phyloP scores from a whole-genome alignment of 2,888 invertebrate genomes.

The Drosophila prolongata region DNA sequence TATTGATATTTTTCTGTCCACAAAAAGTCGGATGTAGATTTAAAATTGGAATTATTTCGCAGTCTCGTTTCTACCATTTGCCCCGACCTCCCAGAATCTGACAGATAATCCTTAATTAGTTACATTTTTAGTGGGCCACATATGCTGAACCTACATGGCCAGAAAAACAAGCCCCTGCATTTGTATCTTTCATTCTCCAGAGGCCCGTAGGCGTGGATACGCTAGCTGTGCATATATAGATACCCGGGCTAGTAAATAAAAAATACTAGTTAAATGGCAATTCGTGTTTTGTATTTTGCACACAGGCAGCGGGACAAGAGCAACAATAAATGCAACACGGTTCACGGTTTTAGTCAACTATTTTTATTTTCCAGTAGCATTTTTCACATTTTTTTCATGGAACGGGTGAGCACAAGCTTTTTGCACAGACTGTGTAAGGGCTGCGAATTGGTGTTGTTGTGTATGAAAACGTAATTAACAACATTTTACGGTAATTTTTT shows the following conservation, averaged over 20 bases:
- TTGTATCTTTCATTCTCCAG: conserved; percentile 27
- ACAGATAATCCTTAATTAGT: conserved; percentile 71
- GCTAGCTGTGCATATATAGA: conserved; percentile 32
- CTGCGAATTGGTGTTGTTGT: conserved; percentile 55
- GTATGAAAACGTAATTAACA: conserved; percentile 76
- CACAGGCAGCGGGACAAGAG: conserved; percentile 10
- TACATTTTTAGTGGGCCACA: conserved; percentile 66
- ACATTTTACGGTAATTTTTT: conserved; percentile 64
- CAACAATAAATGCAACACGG: conserved; percentile 43
- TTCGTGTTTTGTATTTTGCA: conserved; percentile 60
- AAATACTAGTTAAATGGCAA: conserved; percentile 67
- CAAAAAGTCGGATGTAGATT: neutral
- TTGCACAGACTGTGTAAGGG: conserved; percentile 62
- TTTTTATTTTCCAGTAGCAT: conserved; percentile 57
- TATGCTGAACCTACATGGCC: conserved; percentile 29
- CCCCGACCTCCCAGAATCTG: conserved; percentile 12
- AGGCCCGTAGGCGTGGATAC: conserved; percentile 25
- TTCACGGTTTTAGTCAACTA: conserved; percentile 59
- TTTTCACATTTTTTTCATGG: conserved; percentile 57
- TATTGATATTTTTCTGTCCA: neutral
- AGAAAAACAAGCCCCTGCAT: conserved; percentile 24
- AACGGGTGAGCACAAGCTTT: conserved; percentile 59
- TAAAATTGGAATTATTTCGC: conserved; percentile 1
- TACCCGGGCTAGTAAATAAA: conserved; percentile 23
- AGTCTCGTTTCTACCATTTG: neutral